Evolutionary conservation across 2,113 vertebrate genomes (phyloP).

Genomic region (Noctilio leporinus): DNA sequence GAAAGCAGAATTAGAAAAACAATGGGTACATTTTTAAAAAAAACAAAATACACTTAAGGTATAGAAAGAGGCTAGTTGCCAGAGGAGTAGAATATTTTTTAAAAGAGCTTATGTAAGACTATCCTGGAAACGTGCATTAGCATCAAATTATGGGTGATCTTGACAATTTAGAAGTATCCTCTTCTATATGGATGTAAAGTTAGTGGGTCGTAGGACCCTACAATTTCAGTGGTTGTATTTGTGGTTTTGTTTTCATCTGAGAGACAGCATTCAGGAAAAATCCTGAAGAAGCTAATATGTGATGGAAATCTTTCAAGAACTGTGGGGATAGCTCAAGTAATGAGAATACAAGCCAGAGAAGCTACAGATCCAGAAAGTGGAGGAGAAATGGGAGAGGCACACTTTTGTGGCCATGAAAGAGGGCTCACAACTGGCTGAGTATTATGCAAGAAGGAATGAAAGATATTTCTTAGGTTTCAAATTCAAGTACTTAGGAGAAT

Average conservation of each 20-base stretch:
- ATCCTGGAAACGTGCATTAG: neutral
- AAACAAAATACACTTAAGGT: neutral
- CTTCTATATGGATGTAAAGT: neutral
- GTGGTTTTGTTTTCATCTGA: neutral
- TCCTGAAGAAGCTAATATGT: neutral
- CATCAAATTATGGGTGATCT: neutral
- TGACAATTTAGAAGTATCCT: neutral
- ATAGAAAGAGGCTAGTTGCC: neutral
- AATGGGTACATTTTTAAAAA: neutral
- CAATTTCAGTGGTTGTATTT: neutral
- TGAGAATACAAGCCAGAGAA: neutral
- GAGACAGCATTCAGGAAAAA: neutral
- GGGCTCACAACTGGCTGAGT: neutral
- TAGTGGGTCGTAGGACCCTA: neutral
- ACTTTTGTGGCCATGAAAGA: neutral
- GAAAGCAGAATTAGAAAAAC: neutral
- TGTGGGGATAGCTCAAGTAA: neutral
- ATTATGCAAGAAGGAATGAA: neutral
- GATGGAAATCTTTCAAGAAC: neutral
- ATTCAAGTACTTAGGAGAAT: neutral
- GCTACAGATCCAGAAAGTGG: neutral
- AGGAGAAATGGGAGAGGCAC: neutral
- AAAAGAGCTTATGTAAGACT: neutral
- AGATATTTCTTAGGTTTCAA: neutral
- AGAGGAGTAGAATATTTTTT: neutral